Percentiles rank a stretch among this genome's conserved stretches.
These are phyloP conservation scores for Pandion haliaetus DNA, from an alignment of 2,113 vertebrate species.

Conservation along the genomic window DNA sequence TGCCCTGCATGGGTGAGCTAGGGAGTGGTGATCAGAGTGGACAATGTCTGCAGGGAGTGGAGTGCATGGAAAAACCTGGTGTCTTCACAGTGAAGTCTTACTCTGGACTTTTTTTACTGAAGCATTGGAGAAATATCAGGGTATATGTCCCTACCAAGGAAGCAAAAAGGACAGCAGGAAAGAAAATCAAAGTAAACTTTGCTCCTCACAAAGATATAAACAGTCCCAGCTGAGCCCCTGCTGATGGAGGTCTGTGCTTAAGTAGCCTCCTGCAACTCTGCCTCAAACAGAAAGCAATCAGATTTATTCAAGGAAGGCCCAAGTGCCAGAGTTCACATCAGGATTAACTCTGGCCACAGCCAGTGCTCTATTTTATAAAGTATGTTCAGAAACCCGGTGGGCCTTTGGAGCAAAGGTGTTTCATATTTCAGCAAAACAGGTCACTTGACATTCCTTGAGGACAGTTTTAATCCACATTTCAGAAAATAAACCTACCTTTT, in stretches of 20 bases:
- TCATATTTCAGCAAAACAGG: neutral
- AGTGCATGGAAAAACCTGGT: rapidly evolving
- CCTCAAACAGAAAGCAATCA: no score
- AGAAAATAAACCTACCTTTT: neutral
- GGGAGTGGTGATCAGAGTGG: neutral
- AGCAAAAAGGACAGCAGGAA: neutral
- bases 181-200: neutral
- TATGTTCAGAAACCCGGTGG: neutral
- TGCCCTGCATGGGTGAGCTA: neutral
- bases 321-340: neutral
- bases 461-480: neutral
- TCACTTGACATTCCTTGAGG: neutral
- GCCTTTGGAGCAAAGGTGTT: neutral
- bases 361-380: neutral
- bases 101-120: neutral
- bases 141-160: neutral
- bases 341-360: neutral
- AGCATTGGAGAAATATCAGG: neutral
- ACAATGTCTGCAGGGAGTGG: neutral
- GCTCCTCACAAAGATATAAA: neutral
- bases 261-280: neutral
- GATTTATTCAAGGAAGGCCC: neutral
- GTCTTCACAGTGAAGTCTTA: neutral
- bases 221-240: neutral
- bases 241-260: neutral